These are phyloP conservation scores for Amaurobius ferox DNA, from an alignment of 2,888 invertebrate genomes.

Conservation along the genomic window DNA sequence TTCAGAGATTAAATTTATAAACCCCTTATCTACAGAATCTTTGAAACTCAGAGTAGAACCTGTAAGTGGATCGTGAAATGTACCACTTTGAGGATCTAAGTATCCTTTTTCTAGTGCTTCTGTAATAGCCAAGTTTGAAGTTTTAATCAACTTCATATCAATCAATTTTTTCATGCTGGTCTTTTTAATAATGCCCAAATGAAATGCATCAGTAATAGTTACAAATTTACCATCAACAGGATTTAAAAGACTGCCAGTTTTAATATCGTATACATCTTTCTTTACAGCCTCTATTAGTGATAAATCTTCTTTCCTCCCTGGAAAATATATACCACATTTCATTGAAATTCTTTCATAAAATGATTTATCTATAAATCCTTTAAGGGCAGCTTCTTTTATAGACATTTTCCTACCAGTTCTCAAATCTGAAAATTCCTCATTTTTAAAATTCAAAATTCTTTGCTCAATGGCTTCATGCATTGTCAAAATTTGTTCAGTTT, in stretches of 20 bases:
- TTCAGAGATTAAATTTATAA: slow-evolving; percentile 26
- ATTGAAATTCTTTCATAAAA: slow-evolving; percentile 83
- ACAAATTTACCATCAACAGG: slow-evolving; percentile 86
- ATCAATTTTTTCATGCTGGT: slow-evolving; percentile 45
- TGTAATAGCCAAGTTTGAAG: slow-evolving; percentile 32
- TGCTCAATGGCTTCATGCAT: slow-evolving; percentile 87
- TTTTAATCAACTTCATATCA: slow-evolving; percentile 46
- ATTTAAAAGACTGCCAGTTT: slow-evolving; percentile 81
- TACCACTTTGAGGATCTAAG: slow-evolving; percentile 78
- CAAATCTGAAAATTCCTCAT: slow-evolving; percentile 84
- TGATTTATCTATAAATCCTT: slow-evolving; percentile 86
- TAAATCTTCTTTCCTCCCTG: slow-evolving; percentile 81
- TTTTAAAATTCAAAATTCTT: slow-evolving; percentile 82
- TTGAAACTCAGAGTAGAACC: slow-evolving; percentile 82
- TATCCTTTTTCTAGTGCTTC: slow-evolving; percentile 76
- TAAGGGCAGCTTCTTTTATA: slow-evolving; percentile 78
- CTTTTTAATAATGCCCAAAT: slow-evolving; percentile 53
- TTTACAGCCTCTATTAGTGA: slow-evolving; percentile 87
- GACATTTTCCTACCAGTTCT: slow-evolving; percentile 78
- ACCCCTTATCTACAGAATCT: slow-evolving; percentile 84
- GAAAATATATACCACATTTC: slow-evolving; percentile 86
- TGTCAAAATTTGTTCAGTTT: slow-evolving; percentile 82
- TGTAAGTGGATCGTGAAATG: slow-evolving; percentile 88
- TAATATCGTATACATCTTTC: slow-evolving; percentile 84
- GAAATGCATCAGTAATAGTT: slow-evolving; percentile 80